Evolutionary conservation across 2,888 invertebrate species (phyloP).

Genomic region (Eumacrocentrus americanus): DNA sequence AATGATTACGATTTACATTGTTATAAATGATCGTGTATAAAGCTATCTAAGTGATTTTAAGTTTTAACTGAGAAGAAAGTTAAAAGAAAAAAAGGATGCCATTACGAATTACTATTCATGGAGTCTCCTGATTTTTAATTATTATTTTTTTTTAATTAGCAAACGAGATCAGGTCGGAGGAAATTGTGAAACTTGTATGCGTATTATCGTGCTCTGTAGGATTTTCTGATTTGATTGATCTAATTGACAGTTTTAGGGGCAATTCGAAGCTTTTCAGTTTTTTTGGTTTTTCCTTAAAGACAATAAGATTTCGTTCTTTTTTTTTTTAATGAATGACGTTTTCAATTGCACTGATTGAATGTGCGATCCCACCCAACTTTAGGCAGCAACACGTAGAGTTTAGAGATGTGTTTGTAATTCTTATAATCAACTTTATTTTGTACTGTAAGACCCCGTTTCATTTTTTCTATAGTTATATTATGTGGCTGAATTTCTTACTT

Average conservation of each 20-base stretch:
- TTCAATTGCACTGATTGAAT: constrained; percentile 37
- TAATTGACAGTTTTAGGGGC: not conserved
- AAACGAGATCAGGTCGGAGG: constrained; percentile 28
- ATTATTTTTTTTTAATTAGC: constrained; percentile 31
- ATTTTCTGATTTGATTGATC: constrained; percentile 9
- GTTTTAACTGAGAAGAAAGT: constrained; percentile 58
- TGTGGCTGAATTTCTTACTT: constrained; percentile 54
- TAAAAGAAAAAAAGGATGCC: constrained; percentile 52
- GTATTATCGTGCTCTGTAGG: constrained; percentile 35
- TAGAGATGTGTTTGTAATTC: constrained; percentile 56
- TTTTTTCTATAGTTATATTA: constrained; percentile 55
- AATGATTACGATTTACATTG: constrained; percentile 61
- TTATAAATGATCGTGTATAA: constrained; percentile 61
- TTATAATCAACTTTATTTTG: constrained; percentile 53
- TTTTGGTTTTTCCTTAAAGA: no score
- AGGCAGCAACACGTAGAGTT: constrained; percentile 53
- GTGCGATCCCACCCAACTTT: constrained; percentile 48
- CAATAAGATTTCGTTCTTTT: no score
- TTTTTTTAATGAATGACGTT: not conserved
- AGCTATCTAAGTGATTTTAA: constrained; percentile 61
- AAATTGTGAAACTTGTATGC: constrained; percentile 34
- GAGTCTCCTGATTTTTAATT: constrained; percentile 43
- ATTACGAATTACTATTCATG: constrained; percentile 46
- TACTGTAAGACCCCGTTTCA: constrained; percentile 49
- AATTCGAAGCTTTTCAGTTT: not conserved